Evolutionary conservation across 2,797 vertebrate genomes (phyloP).

Genomic region (Tokudaia muenninki): DNA sequence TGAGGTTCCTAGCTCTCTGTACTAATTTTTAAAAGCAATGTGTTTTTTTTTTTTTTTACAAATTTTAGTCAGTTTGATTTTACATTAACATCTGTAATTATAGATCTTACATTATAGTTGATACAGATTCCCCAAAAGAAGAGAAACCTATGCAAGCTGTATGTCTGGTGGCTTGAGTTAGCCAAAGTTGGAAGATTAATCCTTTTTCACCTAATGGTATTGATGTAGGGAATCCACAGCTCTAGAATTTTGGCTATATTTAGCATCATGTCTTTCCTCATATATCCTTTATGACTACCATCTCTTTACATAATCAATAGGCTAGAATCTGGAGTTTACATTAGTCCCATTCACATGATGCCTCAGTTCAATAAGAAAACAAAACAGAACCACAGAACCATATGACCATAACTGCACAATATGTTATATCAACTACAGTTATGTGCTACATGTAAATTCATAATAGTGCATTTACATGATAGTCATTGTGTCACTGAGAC

Average conservation of each 20-base stretch:
- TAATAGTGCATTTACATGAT: not conserved
- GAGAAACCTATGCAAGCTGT: not conserved
- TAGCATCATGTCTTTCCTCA: constrained; percentile 20
- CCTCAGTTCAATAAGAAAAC: not conserved
- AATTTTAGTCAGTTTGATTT: constrained; percentile 38
- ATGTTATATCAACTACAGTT: not conserved
- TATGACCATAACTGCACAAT: not conserved
- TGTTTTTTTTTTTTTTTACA: not conserved
- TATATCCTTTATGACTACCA: not conserved
- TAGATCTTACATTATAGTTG: not conserved
- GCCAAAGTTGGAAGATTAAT: not conserved
- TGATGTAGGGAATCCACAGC: not conserved
- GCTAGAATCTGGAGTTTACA: not conserved
- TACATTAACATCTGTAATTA: constrained; percentile 40
- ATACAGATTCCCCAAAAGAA: constrained; percentile 17
- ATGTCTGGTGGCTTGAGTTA: not conserved
- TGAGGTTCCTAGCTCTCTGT: not conserved
- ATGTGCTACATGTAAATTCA: not conserved
- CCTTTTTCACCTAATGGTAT: constrained; percentile 8
- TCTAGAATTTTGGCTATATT: not conserved
- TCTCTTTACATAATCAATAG: not conserved
- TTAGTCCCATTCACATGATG: not conserved
- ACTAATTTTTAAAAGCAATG: not conserved
- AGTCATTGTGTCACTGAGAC: not conserved
- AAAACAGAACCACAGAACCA: not conserved